Conservation (phyloP, 2,113 vertebrate species). For the Pogonocichla stellata region DNA sequence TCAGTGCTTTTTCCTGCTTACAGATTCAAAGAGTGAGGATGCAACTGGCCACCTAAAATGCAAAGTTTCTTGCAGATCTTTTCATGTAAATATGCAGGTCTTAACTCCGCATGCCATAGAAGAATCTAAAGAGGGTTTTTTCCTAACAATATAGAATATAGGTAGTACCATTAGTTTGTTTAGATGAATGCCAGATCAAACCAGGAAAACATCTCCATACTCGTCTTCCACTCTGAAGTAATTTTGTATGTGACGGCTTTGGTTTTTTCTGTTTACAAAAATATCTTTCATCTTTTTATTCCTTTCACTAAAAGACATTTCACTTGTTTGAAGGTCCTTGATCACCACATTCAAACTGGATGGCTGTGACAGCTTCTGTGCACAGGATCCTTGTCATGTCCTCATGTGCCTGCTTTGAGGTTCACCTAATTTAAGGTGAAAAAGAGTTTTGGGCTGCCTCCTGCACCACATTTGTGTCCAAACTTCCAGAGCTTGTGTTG, state of each 20-base stretch:
- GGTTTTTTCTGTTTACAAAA: conserved; percentile 9
- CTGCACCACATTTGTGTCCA: not conserved
- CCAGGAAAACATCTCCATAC: not conserved
- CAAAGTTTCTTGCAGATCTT: not conserved
- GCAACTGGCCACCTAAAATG: not conserved
- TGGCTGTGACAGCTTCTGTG: not conserved
- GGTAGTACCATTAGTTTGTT: not conserved
- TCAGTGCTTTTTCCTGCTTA: not conserved
- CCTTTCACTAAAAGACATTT: not conserved
- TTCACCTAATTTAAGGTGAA: not conserved
- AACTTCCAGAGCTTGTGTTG: not conserved
- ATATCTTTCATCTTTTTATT: conserved; percentile 41
- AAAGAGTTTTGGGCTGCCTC: not conserved
- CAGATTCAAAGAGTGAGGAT: not conserved
- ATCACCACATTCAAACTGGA: not conserved
- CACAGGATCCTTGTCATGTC: not conserved
- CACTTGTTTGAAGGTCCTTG: conserved; percentile 3
- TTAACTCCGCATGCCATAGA: not conserved
- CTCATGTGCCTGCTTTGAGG: not conserved
- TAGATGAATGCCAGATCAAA: conserved; percentile 6
- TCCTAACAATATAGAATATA: not conserved
- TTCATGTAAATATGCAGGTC: not conserved
- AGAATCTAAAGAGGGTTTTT: not conserved
- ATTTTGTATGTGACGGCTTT: not conserved
- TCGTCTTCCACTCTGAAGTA: not conserved